phyloP scores from a whole-genome alignment of 2,113 vertebrate genomes.

The Istiophorus platypterus region DNA sequence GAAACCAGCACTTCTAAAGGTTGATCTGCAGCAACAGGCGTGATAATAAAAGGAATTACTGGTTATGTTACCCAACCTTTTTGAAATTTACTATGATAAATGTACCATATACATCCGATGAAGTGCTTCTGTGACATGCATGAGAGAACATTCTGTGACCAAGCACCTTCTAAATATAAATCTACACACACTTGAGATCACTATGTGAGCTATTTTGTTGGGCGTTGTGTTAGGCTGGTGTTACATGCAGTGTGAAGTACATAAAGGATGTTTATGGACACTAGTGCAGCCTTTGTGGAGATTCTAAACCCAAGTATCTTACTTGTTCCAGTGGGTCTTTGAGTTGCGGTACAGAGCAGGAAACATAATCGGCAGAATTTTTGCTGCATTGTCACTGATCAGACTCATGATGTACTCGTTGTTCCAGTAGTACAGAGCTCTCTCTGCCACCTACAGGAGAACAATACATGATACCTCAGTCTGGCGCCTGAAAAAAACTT shows the following conservation, averaged over 20 bases:
- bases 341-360: constrained; percentile 98
- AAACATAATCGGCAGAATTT: constrained; percentile 99
- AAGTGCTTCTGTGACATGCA: background rate
- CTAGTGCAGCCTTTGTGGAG: background rate
- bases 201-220: constrained; percentile 7
- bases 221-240: constrained; percentile 6
- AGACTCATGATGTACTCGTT: constrained; percentile 99
- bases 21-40: background rate
- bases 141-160: constrained; percentile 15
- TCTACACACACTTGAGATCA: background rate
- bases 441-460: constrained; percentile 90
- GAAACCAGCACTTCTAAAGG: too few species aligned
- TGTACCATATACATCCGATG: background rate
- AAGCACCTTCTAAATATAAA: background rate
- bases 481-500: background rate
- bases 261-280: background rate
- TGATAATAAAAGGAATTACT: background rate
- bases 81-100: background rate
- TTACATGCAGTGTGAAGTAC: constrained; percentile 9
- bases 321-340: constrained; percentile 99
- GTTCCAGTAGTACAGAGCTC: constrained; percentile 97
- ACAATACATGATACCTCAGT: constrained; percentile 3
- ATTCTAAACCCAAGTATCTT: constrained; percentile 60
- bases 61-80: background rate
- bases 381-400: constrained; percentile 97